A percentile compares a stretch with the other conserved stretches of the same genome.
Evolutionary conservation across 2,888 invertebrate species (phyloP).

Genomic region (Amphipoea lucens): DNA sequence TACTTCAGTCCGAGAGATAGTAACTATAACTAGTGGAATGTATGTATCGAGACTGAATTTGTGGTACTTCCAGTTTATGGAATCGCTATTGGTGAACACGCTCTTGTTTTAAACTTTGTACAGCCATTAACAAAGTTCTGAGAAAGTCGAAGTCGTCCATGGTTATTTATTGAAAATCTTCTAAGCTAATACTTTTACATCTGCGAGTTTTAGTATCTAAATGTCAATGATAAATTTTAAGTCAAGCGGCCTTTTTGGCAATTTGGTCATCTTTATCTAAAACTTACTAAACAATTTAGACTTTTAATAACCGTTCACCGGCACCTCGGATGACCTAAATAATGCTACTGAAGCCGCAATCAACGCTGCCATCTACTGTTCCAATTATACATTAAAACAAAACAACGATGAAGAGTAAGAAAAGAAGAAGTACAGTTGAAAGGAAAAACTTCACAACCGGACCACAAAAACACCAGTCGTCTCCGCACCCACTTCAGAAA

Average conservation of each 20-base stretch:
- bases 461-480: conserved; percentile 14
- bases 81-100: conserved; percentile 34
- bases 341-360: background rate
- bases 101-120: conserved; percentile 39
- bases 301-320: background rate
- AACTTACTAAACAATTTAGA: background rate
- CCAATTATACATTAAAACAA: too few species aligned
- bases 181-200: background rate
- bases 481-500: conserved; percentile 32
- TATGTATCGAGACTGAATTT: conserved; percentile 47
- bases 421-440: background rate
- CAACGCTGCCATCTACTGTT: background rate
- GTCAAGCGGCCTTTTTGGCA: background rate
- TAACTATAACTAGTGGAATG: conserved; percentile 42
- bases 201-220: background rate
- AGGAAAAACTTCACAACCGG: background rate
- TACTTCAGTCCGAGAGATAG: conserved; percentile 50
- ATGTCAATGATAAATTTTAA: background rate
- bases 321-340: background rate
- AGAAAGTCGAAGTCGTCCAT: conserved; percentile 20
- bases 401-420: background rate
- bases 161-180: conserved; percentile 39
- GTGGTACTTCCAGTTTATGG: conserved; percentile 39
- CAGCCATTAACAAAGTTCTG: conserved; percentile 34
- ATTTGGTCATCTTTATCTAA: background rate